Base-by-base conservation (phyloP, 2,888 invertebrate genomes). In the Oxytorus armatus region DNA sequence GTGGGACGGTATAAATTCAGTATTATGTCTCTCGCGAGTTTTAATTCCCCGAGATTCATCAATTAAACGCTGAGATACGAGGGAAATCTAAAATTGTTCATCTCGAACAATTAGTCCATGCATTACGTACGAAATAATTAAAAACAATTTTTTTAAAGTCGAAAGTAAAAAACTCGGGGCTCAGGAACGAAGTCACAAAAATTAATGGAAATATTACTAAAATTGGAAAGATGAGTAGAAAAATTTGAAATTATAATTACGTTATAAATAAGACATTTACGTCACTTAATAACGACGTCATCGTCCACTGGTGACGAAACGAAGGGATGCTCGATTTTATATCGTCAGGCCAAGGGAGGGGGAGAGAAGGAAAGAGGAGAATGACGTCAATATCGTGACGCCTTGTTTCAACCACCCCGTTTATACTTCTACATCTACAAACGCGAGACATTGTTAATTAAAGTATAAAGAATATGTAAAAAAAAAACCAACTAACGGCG, bases 231-330 rank as follows among this genome's bases (percentile, higher is more conserved):
- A 29, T 29, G 3, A 29, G 2, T 29, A 5, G 29, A 29, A 29
- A 29, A 29, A 29, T 29, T 29, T 5, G 29, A 29, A 29, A 29
- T 2, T 29, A 29, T 5, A 29, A 29, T 3, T 3, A 29, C 5
- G 5, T 29, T 29, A 47, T 18, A 47, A 18, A 47, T 5, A 18
- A 1, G 3, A 3, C 14, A 8, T 39, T 47, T 25, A 18, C 78
- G 73, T 78, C 73, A 78, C n/a, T n/a, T 72, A 23, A 57, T 16
- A 68, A 68, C 59, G 29, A 79, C 82, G 82, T 82, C 82, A 79
- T 69, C 36, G n/a, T 63, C n/a, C 29, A n/a, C 61, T 47, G 23
- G 69, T 76, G 82, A 79, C 79, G 79, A 33, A 70, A 66, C 61
- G n/a, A n/a, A 49, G 72, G 63, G 53, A 25, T 53, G 39, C 36